Evolutionary conservation across 35 echinoderm and acorn worm species (phyloP).

Genomic region (Lytechinus pictus): DNA sequence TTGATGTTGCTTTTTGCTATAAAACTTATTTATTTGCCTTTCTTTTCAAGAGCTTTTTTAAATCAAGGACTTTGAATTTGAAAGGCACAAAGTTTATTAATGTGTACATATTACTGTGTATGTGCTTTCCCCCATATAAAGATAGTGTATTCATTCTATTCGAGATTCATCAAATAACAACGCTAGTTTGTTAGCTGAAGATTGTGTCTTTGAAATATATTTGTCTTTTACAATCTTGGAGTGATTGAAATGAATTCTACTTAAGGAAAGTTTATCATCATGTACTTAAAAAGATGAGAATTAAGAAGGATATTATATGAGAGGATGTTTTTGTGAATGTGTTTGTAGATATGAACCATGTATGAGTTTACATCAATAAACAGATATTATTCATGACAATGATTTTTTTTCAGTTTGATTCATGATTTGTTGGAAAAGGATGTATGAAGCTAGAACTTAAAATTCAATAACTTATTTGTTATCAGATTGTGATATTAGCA

Average conservation of each 20-base stretch:
- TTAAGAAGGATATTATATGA: neutral
- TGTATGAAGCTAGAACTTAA: no score
- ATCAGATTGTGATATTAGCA: no score
- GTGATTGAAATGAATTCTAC: slow-evolving; percentile 5
- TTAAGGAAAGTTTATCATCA: neutral
- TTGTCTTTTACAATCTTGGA: neutral
- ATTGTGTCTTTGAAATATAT: neutral
- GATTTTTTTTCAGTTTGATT: neutral
- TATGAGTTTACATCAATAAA: slow-evolving; percentile 43
- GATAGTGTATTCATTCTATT: slow-evolving; percentile 28
- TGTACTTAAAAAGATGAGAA: slow-evolving; percentile 11
- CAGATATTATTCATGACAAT: neutral
- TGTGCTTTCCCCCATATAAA: slow-evolving; percentile 12
- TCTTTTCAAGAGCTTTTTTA: neutral
- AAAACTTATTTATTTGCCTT: slow-evolving; percentile 25
- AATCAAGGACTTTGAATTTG: neutral
- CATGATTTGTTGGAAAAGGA: neutral
- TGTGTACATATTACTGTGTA: slow-evolving; percentile 3
- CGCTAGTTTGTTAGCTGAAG: neutral
- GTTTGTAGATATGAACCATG: slow-evolving; percentile 8
- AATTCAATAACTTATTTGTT: no score
- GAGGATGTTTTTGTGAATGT: slow-evolving; percentile 13
- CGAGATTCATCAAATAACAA: neutral
- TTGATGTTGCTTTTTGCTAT: neutral
- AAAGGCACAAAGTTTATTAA: neutral